Conservation (phyloP, 2,113 vertebrate species). For the Oxyruncus cristatus region DNA sequence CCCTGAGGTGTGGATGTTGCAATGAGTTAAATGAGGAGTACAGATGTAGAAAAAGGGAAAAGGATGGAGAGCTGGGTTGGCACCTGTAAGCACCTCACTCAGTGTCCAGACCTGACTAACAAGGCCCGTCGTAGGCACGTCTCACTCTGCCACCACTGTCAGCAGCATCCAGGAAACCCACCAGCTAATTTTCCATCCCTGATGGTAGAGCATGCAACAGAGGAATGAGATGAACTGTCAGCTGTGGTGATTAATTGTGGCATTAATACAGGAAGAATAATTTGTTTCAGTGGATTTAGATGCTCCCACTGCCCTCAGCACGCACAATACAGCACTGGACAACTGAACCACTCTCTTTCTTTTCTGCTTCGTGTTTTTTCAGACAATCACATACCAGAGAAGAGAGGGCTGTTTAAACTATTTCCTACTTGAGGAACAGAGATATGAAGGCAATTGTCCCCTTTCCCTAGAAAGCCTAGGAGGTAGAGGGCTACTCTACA, state of each 20-base stretch:
- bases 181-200: background rate
- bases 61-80: background rate
- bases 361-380: background rate
- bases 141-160: background rate
- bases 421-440: background rate
- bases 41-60: background rate
- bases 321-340: background rate
- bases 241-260: background rate
- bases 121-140: accelerated
- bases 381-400: background rate
- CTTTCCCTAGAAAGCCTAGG: background rate
- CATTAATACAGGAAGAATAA: accelerated
- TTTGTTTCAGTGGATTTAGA: background rate
- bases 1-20: background rate
- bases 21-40: background rate
- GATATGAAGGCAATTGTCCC: background rate
- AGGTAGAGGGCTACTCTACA: background rate
- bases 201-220: accelerated
- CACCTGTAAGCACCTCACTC: background rate
- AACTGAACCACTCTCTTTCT: accelerated
- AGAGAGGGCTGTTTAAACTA: background rate
- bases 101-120: background rate
- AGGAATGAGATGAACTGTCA: background rate
- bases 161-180: background rate
- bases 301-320: background rate